A percentile compares a stretch with the other conserved stretches of the same genome.
Evolutionary conservation across 1,140 invertebrate genomes (phyloP).

Genomic region (Apis cerana): DNA sequence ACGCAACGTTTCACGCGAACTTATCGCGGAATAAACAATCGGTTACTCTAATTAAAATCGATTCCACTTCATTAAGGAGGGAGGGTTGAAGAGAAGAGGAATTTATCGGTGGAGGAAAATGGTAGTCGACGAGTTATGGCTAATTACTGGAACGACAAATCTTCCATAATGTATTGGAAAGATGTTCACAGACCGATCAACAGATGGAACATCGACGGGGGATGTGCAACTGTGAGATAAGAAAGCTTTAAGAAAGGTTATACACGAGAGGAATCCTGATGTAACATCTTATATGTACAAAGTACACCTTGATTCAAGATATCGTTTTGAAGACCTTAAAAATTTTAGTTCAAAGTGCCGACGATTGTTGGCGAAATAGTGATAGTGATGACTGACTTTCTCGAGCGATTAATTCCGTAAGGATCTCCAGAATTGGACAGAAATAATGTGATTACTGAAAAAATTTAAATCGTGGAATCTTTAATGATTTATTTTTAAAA

Average conservation of each 20-base stretch:
- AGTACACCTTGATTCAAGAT: too few species aligned
- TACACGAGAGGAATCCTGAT: too few species aligned
- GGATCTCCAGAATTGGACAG: too few species aligned
- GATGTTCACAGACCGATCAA: not conserved
- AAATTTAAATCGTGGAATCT: too few species aligned
- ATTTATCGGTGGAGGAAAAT: constrained; percentile 10
- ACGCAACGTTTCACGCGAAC: not conserved
- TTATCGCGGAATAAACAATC: constrained; percentile 40
- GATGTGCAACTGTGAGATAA: constrained; percentile 3
- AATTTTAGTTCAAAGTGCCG: constrained; percentile 15
- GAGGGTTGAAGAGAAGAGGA: not conserved
- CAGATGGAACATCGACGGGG: not conserved
- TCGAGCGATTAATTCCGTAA: too few species aligned
- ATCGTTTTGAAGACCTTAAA: not conserved
- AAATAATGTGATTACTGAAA: too few species aligned
- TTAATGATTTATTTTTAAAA: too few species aligned
- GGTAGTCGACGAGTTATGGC: constrained; percentile 4
- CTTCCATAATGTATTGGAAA: not conserved
- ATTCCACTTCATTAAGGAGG: not conserved
- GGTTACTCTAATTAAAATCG: constrained; percentile 35
- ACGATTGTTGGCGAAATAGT: not conserved
- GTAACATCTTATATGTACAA: too few species aligned
- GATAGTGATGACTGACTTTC: too few species aligned
- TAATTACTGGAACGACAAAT: constrained; percentile 15
- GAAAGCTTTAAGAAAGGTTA: not conserved